Evolutionary conservation across 2,797 vertebrate species (phyloP).

Genomic region (Carduelis carduelis): DNA sequence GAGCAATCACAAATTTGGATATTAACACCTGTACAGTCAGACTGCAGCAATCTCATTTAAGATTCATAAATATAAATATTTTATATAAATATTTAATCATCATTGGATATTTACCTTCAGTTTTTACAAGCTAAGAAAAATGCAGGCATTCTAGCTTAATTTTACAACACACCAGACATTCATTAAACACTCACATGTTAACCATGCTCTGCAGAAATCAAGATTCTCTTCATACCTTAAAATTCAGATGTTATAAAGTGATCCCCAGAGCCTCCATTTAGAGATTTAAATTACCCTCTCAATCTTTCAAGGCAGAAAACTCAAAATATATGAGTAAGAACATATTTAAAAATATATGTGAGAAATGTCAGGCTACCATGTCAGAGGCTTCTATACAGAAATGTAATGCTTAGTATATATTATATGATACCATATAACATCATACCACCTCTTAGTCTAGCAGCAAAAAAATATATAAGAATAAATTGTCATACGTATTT

Average conservation of each 20-base stretch:
- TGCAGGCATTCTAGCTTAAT: neutral
- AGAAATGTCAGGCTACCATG: neutral
- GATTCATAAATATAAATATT: neutral
- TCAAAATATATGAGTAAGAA: neutral
- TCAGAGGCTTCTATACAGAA: neutral
- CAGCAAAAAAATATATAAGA: neutral
- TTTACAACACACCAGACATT: neutral
- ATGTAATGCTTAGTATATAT: neutral
- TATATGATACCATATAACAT: neutral
- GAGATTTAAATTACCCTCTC: neutral
- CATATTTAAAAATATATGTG: neutral
- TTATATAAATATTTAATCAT: neutral
- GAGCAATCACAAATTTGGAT: neutral
- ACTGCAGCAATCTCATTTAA: neutral
- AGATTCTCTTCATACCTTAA: neutral
- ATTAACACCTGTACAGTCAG: neutral
- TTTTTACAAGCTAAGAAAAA: neutral
- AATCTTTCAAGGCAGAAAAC: neutral
- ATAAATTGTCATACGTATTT: neutral
- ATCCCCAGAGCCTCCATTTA: neutral
- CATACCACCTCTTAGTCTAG: neutral
- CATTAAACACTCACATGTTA: neutral
- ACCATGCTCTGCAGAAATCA: neutral
- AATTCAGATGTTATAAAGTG: neutral
- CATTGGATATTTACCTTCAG: neutral